Base-by-base conservation (phyloP, 2,797 vertebrate species). In the Lacerta agilis region DNA sequence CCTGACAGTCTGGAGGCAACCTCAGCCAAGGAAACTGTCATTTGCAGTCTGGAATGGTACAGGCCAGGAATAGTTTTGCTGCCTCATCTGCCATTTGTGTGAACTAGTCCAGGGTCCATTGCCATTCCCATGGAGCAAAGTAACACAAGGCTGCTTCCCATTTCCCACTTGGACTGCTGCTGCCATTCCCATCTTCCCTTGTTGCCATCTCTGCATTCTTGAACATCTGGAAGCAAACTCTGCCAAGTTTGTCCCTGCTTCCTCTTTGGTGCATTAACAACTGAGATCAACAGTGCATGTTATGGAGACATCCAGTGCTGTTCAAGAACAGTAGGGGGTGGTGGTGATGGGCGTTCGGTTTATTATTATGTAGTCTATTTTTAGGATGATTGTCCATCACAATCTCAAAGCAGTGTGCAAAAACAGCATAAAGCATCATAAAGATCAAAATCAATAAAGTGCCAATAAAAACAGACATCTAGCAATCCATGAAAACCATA, bases 371-470 rank as follows among this genome's bases (percentile, higher is more conserved):
- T 20, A 33, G 20, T 75, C 71, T 87, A 87, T 87, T 76, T 82
- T 82, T 82, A 87, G 79, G 77, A 17, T 61, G 67, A 45, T 61
- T 82, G 72, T 49, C 79, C 43, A 77, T 82, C 79, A 67, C 20
- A 82, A 67, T 33, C 79, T 66, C 71, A 82, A 45, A 82, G 86
- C 58, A 49, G 23, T 45, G 41, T 76, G 61, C 71, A 76, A 82
- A 82, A 64, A 66, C 41, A 82, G 38, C 29, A 25, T 82, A 87
- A 76, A 49, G 58, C 72, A 76, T 20, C 72, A 82, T 82, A 82
- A 82, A 64, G 58, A 87, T 82, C n/a, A 76, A 67, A 86, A 87
- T 87, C 86, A 76, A 87, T 87, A 67, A 36, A 87, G 45, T 73
- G 61, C 71, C 80, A 82, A 82, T 87, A 76, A 82, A 87, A 76